Evolutionary conservation across 2,888 invertebrate genomes (phyloP).

Genomic region (Dynastes maya): DNA sequence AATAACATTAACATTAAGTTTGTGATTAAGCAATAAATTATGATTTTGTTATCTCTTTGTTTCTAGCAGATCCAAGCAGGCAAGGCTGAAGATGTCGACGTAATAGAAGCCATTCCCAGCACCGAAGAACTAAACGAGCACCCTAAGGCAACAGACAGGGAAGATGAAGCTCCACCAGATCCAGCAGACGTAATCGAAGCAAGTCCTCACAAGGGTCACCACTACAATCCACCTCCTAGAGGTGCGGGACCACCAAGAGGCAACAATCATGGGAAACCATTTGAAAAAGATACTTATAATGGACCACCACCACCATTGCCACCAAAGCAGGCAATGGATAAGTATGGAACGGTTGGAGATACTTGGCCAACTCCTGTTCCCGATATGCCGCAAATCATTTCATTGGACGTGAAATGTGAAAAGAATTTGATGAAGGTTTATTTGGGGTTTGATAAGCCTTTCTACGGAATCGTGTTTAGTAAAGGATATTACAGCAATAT

Average conservation of each 20-base stretch:
- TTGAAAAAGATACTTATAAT: conserved; percentile 78
- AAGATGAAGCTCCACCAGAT: conserved; percentile 76
- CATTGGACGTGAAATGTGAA: conserved; percentile 94
- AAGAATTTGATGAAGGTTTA: conserved; percentile 95
- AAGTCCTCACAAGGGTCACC: conserved; percentile 65
- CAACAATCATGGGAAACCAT: conserved; percentile 70
- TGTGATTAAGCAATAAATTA: not conserved
- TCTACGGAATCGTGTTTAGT: conserved; percentile 96
- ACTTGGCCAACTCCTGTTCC: conserved; percentile 90
- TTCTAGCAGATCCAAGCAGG: conserved; percentile 37
- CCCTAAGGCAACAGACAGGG: conserved; percentile 70
- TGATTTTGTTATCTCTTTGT: not conserved
- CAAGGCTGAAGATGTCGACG: conserved; percentile 76
- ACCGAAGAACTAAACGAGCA: conserved; percentile 74
- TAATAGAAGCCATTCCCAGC: conserved; percentile 76
- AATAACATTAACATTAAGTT: not conserved
- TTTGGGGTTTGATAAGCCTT: conserved; percentile 94
- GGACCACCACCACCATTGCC: conserved; percentile 79
- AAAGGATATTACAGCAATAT: conserved; percentile 95
- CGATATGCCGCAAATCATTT: conserved; percentile 95
- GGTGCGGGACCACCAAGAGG: conserved; percentile 63
- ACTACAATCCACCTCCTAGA: conserved; percentile 69
- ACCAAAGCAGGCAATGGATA: conserved; percentile 66
- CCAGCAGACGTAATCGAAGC: conserved; percentile 76
- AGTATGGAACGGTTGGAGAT: conserved; percentile 72